A percentile compares a stretch with the other conserved stretches of the same genome.
Conservation (phyloP, 2,888 invertebrate genomes). For the Drosophila limbata region DNA sequence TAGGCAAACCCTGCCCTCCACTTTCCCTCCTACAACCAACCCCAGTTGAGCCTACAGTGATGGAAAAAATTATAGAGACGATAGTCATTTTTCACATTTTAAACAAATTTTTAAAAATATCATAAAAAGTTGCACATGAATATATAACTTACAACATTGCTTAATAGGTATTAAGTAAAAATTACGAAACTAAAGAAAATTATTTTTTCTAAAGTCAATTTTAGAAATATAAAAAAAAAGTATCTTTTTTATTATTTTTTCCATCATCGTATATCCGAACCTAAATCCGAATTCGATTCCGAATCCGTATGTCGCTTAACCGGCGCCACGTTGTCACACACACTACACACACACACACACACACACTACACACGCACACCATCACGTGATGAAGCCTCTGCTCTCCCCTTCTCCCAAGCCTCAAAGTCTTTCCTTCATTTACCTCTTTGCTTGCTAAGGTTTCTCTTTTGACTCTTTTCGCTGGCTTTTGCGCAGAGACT, state of each 20-base stretch:
- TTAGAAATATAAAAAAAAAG: too few species aligned
- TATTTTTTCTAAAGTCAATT: too few species aligned
- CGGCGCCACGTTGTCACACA: slow-evolving; percentile 75
- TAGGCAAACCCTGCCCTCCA: slow-evolving; percentile 1
- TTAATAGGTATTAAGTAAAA: too few species aligned
- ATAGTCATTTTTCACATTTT: too few species aligned
- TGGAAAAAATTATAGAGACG: too few species aligned
- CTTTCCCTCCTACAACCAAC: background rate
- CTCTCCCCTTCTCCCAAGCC: background rate
- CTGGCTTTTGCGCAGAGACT: slow-evolving; percentile 60
- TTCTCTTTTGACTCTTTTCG: slow-evolving; percentile 60
- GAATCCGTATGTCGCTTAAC: slow-evolving; percentile 58
- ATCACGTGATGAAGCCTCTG: slow-evolving; percentile 66
- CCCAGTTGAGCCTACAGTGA: slow-evolving; percentile 1
- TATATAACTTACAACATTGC: too few species aligned
- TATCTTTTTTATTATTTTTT: too few species aligned
- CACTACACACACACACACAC: slow-evolving; percentile 40
- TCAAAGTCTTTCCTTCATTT: slow-evolving; percentile 2
- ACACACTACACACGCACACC: slow-evolving; percentile 32
- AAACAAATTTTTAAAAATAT: too few species aligned
- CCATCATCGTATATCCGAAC: background rate
- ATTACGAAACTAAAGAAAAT: too few species aligned
- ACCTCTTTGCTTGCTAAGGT: slow-evolving; percentile 55
- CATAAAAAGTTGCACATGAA: too few species aligned
- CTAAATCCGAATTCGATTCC: slow-evolving; percentile 13